A percentile compares a stretch with the other conserved stretches of the same genome.
Evolutionary conservation across 2,797 vertebrate species (phyloP).

Genomic region (Hydrophis major): DNA sequence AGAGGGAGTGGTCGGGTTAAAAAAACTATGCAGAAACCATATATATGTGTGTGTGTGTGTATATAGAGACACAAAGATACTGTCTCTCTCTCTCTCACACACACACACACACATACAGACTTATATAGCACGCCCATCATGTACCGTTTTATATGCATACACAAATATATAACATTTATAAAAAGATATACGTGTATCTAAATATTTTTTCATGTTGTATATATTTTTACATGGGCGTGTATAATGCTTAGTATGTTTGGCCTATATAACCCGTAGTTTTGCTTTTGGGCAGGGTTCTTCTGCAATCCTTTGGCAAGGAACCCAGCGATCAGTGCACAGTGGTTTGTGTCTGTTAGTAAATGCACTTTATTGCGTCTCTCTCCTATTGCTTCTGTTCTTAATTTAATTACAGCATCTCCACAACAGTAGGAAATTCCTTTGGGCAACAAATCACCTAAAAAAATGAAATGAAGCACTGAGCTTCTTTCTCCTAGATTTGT

Average conservation of each 20-base stretch:
- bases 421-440: neutral
- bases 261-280: neutral
- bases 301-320: neutral
- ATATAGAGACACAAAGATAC: neutral
- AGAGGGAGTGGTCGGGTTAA: too few relatives aligned
- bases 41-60: too few relatives aligned
- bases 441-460: neutral
- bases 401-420: neutral
- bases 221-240: too few relatives aligned
- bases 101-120: neutral
- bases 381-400: neutral
- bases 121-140: neutral
- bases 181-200: too few relatives aligned
- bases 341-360: neutral
- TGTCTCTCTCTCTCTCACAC: too few relatives aligned
- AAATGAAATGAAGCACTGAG: neutral
- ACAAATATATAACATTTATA: too few relatives aligned
- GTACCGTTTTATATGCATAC: too few relatives aligned
- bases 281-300: neutral
- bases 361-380: neutral
- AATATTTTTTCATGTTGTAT: too few relatives aligned
- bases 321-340: neutral
- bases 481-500: neutral
- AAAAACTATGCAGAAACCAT: too few relatives aligned
- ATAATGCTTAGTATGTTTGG: too few relatives aligned